phyloP scores from a whole-genome alignment of 2,113 vertebrate genomes.

The Numida meleagris region DNA sequence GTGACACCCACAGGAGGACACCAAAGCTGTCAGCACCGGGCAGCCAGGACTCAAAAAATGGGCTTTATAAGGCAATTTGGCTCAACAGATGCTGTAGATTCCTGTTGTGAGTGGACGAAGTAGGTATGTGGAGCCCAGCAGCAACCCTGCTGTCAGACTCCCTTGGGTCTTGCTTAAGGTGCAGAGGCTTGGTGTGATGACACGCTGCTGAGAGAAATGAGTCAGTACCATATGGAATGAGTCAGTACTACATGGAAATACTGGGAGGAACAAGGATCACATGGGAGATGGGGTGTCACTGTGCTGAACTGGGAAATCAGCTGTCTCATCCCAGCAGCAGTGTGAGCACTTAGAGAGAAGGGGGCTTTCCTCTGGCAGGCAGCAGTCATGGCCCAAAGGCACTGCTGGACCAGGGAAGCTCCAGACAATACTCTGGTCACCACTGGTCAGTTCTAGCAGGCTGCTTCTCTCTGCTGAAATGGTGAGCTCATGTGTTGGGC shows the following conservation, averaged over 20 bases:
- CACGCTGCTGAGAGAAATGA: background rate
- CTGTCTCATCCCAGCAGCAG: background rate
- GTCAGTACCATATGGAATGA: slow-evolving; percentile 39
- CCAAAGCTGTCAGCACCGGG: background rate
- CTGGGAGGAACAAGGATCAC: background rate
- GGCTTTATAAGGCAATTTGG: background rate
- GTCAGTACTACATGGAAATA: slow-evolving; percentile 29
- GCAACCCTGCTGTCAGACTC: background rate
- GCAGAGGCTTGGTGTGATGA: background rate
- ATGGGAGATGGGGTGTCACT: background rate
- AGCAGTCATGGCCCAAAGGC: background rate
- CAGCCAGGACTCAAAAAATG: background rate
- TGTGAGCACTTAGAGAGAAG: background rate
- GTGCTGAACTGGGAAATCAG: background rate
- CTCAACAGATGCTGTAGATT: background rate
- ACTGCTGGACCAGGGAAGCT: background rate
- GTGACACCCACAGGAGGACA: background rate
- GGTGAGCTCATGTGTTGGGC: fast-evolving
- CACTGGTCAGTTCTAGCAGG: background rate
- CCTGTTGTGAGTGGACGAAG: background rate
- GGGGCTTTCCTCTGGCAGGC: background rate
- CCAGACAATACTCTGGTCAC: background rate
- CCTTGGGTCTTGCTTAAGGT: background rate
- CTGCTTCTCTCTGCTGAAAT: background rate
- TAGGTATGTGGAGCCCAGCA: background rate